A percentile compares a stretch with the other conserved stretches of the same genome.
These are phyloP conservation scores for Glaucopsyche alexis DNA, from an alignment of 2,888 invertebrate species.

Conservation along the genomic window DNA sequence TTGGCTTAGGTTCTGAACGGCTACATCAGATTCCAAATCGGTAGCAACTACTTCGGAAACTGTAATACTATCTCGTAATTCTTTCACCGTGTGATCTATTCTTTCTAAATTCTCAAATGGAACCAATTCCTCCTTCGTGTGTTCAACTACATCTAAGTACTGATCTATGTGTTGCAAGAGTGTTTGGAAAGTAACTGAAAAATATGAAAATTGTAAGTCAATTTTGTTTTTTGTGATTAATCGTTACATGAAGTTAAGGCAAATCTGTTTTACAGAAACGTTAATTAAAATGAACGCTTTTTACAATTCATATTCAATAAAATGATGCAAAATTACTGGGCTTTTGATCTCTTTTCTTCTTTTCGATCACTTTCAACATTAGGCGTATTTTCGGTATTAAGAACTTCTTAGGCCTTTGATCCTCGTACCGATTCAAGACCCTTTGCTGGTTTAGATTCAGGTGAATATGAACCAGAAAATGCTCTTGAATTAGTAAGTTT, in stretches of 20 bases:
- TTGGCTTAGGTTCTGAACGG: constrained; percentile 35
- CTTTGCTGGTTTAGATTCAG: background rate
- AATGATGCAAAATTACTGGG: background rate
- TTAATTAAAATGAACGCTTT: background rate
- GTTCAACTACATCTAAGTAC: constrained; percentile 61
- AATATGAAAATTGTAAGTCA: background rate
- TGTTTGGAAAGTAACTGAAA: constrained; percentile 41
- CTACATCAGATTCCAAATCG: constrained; percentile 35
- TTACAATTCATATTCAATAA: background rate
- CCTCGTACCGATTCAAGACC: background rate
- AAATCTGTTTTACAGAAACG: background rate
- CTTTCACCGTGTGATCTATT: constrained; percentile 52
- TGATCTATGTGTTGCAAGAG: constrained; percentile 58
- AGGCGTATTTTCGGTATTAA: background rate
- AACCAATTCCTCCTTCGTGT: constrained; percentile 56
- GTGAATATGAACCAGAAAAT: too few relatives aligned
- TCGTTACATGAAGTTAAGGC: background rate
- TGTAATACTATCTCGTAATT: constrained; percentile 52
- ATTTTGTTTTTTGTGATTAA: background rate
- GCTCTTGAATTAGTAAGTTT: too few relatives aligned
- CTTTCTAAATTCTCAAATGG: constrained; percentile 55
- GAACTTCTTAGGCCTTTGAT: background rate
- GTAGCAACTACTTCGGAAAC: constrained; percentile 38
- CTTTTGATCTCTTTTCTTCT: background rate
- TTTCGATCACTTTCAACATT: background rate